Base-by-base conservation (phyloP, 2,888 invertebrate genomes). In the Sturmia bella region DNA sequence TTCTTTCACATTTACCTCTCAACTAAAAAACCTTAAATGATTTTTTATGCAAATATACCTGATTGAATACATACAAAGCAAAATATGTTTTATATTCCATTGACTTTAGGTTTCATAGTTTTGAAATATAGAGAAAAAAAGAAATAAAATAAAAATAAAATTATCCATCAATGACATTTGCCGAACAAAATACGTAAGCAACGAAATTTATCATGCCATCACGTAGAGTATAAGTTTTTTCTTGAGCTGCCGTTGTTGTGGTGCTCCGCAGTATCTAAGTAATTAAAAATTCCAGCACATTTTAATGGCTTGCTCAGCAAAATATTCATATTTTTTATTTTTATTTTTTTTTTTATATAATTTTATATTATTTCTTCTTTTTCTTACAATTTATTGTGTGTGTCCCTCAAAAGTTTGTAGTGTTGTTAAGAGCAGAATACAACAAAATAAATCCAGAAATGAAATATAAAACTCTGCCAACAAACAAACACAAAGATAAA, bases 201-300 rank as follows among this genome's bases (percentile, higher is more conserved):
- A 52, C n/a, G 59, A 59, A 41, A 41, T 75, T 32, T 68, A 27
- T 68, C 68, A 69, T 76, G 9, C 17, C 43, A 54, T 68, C 76
- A 76, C 68, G 76, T 76, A 68, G 17, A 61, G 52, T 75, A 3
- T 48, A 48, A 43, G 19, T 48, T 37, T 27, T 32, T 52, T 19
- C 6, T 43, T 50, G 17, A 63, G n/a, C 45, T 45, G 56, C 17
- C 64, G 48, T 39, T 24, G 39, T 61, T 48, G 45, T 56, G 27
- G 27, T 27, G 7, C 13, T 45, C 54, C 21, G 15, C 19, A 45
- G 54, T 76, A 76, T 73, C 61, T 61, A 63, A 66, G 77, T 77
- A 73, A 81, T 81, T 77, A 81, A 73, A 77, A 73, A 81, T 77
- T 81, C 81, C 81, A 56, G n/a, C 76, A 77, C 81, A 80, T 80